phyloP scores from a whole-genome alignment of 1,140 invertebrate species.

The Drosophila sp. region DNA sequence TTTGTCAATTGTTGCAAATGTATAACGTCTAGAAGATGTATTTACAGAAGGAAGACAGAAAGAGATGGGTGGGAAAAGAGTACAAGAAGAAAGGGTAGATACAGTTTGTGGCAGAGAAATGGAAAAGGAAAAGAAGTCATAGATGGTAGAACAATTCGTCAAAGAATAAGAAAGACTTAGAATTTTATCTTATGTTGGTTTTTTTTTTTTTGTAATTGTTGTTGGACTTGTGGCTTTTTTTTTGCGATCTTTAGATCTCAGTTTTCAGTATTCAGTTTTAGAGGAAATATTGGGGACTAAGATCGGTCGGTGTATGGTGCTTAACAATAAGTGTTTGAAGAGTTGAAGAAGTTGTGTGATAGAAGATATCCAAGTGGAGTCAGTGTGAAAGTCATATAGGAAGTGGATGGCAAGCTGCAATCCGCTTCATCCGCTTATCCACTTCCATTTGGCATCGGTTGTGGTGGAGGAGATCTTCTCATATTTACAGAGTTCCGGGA shows the following conservation, averaged over 20 bases:
- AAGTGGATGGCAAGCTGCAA: constrained; percentile 27
- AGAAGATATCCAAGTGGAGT: constrained; percentile 62
- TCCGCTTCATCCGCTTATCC: constrained; percentile 19
- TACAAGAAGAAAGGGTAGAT: constrained; percentile 10
- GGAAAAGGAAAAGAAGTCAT: constrained; percentile 21
- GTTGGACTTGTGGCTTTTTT: constrained; percentile 72
- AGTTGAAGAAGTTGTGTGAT: constrained; percentile 29
- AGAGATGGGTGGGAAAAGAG: constrained; percentile 42
- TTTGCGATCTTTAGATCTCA: constrained; percentile 44
- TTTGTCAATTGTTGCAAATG: constrained; percentile 77
- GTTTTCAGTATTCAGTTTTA: constrained; percentile 48
- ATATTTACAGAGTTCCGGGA: constrained; percentile 83
- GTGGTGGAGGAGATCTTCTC: constrained; percentile 13
- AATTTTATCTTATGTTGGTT: constrained; percentile 78
- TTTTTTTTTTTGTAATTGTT: constrained; percentile 72
- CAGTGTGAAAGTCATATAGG: constrained; percentile 50
- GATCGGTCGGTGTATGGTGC: constrained; percentile 74
- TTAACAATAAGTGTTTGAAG: constrained; percentile 66
- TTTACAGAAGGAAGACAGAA: constrained; percentile 50
- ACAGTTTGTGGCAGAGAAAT: constrained; percentile 30
- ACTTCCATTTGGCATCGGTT: constrained; percentile 62
- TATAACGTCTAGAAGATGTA: constrained; percentile 62
- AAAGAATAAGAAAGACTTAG: constrained; percentile 69
- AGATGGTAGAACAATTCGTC: constrained; percentile 53
- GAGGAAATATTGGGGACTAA: constrained; percentile 59